Conservation (phyloP, 1,140 invertebrate species). For the Patella vulgata region DNA sequence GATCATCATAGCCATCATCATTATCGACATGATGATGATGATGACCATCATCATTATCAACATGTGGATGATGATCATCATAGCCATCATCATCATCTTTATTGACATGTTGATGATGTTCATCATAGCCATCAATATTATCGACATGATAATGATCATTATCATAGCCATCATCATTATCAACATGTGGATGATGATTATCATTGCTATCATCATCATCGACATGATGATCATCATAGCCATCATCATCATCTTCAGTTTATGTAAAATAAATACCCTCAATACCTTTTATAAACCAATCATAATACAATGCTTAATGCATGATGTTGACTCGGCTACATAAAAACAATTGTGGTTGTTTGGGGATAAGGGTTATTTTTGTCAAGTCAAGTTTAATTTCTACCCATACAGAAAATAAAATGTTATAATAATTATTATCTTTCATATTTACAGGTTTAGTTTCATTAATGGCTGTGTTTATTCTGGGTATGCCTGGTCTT, state of each 20-base stretch:
- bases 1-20: slow-evolving; percentile 8
- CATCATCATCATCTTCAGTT: neutral
- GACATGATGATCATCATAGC: neutral
- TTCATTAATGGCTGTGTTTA: slow-evolving; percentile 47
- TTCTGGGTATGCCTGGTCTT: slow-evolving; percentile 44
- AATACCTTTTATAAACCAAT: too few species aligned
- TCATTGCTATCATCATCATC: slow-evolving; percentile 16
- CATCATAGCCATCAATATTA: slow-evolving; percentile 10
- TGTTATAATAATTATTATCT: too few species aligned
- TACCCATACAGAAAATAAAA: too few species aligned
- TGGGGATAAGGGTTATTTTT: too few species aligned
- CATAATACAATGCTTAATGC: too few species aligned
- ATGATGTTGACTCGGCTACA: too few species aligned
- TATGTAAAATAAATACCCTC: too few species aligned
- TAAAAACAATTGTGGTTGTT: too few species aligned
- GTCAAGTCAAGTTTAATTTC: too few species aligned
- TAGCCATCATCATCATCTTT: neutral
- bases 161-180: slow-evolving; percentile 10
- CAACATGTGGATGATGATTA: slow-evolving; percentile 10
- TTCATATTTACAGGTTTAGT: slow-evolving; percentile 47
- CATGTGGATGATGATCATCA: too few species aligned
- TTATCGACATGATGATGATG: slow-evolving; percentile 15
- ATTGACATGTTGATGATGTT: neutral
- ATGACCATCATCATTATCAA: slow-evolving; percentile 10
- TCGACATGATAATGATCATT: slow-evolving; percentile 15